Evolutionary conservation across 2,888 invertebrate species (phyloP).

Genomic region (Agrotis exclamationis): DNA sequence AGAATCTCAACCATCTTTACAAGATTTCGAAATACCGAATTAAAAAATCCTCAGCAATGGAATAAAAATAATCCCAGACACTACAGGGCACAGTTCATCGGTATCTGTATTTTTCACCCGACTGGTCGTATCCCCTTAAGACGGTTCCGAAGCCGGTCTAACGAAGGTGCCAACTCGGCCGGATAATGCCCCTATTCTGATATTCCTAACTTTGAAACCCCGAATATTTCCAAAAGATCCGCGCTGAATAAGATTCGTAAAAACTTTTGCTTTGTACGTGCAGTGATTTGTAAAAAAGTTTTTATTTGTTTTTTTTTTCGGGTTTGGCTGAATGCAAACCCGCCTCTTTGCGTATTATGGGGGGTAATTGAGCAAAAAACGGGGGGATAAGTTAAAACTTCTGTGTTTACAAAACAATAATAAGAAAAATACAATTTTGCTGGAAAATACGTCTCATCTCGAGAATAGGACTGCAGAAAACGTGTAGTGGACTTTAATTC

Average conservation of each 20-base stretch:
- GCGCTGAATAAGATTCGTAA: slow-evolving; percentile 51
- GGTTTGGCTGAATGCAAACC: slow-evolving; percentile 7
- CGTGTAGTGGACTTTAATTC: slow-evolving; percentile 12
- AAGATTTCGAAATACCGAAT: not conserved
- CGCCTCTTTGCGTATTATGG: not conserved
- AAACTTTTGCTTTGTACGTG: slow-evolving; percentile 62
- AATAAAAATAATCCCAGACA: slow-evolving; percentile 42
- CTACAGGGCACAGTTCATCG: slow-evolving; percentile 63
- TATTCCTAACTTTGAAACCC: slow-evolving; percentile 60
- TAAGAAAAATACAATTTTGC: not conserved
- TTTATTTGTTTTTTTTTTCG: slow-evolving; percentile 33
- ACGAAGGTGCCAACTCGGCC: slow-evolving; percentile 74
- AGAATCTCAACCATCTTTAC: not conserved
- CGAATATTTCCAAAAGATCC: slow-evolving; percentile 60
- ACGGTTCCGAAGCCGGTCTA: slow-evolving; percentile 56
- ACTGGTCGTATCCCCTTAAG: slow-evolving; percentile 66
- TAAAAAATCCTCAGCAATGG: slow-evolving; percentile 18
- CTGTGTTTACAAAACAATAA: not conserved
- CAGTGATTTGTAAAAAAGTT: slow-evolving; percentile 57
- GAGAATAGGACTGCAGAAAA: slow-evolving; percentile 5
- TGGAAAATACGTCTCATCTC: not conserved
- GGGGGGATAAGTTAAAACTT: not conserved
- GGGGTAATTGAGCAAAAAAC: not conserved
- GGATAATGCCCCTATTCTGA: slow-evolving; percentile 71
- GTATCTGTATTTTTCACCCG: slow-evolving; percentile 76